Conservation (phyloP, 1,140 invertebrate species). For the Heliconius himera region DNA sequence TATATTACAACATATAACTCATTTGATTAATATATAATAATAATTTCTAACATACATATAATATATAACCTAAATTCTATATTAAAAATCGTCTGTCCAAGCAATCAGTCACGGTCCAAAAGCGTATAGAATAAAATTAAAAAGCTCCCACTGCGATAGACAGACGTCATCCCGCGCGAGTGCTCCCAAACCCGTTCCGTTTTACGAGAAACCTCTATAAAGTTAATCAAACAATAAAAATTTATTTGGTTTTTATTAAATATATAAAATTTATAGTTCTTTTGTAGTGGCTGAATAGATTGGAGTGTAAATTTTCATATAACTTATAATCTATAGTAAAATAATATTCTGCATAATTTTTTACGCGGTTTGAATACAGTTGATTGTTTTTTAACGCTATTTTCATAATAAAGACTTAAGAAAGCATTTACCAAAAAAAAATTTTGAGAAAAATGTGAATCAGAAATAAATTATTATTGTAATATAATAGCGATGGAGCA, state of each 20-base stretch:
- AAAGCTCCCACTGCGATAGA: constrained; percentile 46
- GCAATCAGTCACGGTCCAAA: constrained; percentile 39
- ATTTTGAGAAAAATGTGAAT: too few relatives aligned
- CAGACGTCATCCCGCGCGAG: constrained; percentile 47
- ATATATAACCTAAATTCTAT: not conserved
- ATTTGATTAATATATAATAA: too few relatives aligned
- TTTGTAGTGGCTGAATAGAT: constrained; percentile 9
- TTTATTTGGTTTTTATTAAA: constrained; percentile 28
- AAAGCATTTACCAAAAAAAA: too few relatives aligned
- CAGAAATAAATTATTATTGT: too few relatives aligned
- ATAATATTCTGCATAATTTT: too few relatives aligned
- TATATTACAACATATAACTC: not conserved
- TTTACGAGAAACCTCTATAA: constrained; percentile 35
- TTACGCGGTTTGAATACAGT: too few relatives aligned
- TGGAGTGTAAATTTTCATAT: constrained; percentile 10
- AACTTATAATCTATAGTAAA: not conserved
- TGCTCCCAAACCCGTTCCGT: constrained; percentile 33
- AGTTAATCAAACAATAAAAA: constrained; percentile 29
- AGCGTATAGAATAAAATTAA: constrained; percentile 44
- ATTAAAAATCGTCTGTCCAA: constrained; percentile 24
- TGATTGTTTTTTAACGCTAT: too few relatives aligned
- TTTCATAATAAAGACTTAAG: too few relatives aligned
- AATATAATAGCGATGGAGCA: too few relatives aligned
- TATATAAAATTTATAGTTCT: constrained; percentile 18
- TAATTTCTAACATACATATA: not conserved